Conservation (phyloP, 2,113 vertebrate genomes). For the Calidris pugnax region DNA sequence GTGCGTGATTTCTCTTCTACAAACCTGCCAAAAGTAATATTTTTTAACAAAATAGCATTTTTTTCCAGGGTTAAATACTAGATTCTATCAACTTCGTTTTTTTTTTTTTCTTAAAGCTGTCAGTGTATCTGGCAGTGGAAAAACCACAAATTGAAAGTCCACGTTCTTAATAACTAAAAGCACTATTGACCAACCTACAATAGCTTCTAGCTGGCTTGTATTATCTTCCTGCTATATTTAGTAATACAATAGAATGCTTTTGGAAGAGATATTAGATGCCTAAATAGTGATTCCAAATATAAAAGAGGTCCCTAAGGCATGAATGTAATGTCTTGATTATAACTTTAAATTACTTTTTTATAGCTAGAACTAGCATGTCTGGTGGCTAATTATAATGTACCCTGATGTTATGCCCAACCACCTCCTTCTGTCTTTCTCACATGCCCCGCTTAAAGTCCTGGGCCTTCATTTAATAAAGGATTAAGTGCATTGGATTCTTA, state of each 20-base stretch:
- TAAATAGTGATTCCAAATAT: constrained; percentile 3
- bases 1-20: neutral
- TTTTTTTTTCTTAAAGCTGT: neutral
- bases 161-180: neutral
- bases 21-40: neutral
- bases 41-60: neutral
- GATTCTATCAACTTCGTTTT: neutral
- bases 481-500: neutral
- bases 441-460: neutral
- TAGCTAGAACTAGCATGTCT: neutral
- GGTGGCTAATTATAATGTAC: neutral
- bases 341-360: constrained; percentile 36
- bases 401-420: neutral
- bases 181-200: neutral
- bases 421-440: neutral
- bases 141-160: neutral
- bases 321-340: constrained; percentile 23
- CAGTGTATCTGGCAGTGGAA: neutral
- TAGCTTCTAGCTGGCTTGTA: neutral
- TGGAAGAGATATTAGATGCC: neutral
- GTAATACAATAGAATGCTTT: neutral
- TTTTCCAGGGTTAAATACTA: neutral
- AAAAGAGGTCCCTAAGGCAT: neutral
- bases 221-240: neutral
- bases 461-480: neutral